Evolutionary conservation across 2,888 invertebrate species (phyloP), one percentile per base, ranked within the genome.

Genomic region (Hofmannophila pseudospretella): DNA sequence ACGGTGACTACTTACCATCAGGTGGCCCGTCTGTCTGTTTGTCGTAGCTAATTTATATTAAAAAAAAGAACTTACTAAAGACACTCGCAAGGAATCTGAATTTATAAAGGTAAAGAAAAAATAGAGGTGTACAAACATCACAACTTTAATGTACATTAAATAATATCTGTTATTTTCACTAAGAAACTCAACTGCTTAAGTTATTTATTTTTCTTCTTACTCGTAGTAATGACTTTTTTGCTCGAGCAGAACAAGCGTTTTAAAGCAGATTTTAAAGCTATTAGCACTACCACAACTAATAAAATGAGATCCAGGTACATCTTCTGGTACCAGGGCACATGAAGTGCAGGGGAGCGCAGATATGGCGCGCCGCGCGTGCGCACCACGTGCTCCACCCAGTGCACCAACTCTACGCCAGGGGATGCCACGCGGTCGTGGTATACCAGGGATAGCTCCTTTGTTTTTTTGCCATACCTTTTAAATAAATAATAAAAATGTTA

Each of bases 301-400:
- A 42, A 44, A 0, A 41, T 3, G 0, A 58, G 44, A 39, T 74
- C 71, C 2, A 74, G 42, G 35, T 66, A 72, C 12, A 55, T 32
- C 42, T 63, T 71, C 58, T 71, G 67, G 54, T 69, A 69, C 54
- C 59, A 57, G 11, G 67, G 57, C 10, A 66, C 38, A 28, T 42
- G n/a, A 1, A 68, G 52, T 0, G 66, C 69, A 0, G 55, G 58
- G 0, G 71, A 69, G 31, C 66, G 66, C 1, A 71, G 55, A 41
- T 70, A 63, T 1, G 44, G 51, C 0, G 71, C 73, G 2, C 72
- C 73, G 0, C 48, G 28, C 0, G 68, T 69, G 7, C 44, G 42
- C 9, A 62, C 47, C 32, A 69, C 70, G 44, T 70, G 67, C 20
- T 63, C 60, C 11, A 61, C 59, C 67, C 70, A 72, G 38, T 67